Evolutionary conservation across 2,113 vertebrate genomes (phyloP), one percentile per base, ranked within the genome.

Genomic region (Oreochromis tanganicae): DNA sequence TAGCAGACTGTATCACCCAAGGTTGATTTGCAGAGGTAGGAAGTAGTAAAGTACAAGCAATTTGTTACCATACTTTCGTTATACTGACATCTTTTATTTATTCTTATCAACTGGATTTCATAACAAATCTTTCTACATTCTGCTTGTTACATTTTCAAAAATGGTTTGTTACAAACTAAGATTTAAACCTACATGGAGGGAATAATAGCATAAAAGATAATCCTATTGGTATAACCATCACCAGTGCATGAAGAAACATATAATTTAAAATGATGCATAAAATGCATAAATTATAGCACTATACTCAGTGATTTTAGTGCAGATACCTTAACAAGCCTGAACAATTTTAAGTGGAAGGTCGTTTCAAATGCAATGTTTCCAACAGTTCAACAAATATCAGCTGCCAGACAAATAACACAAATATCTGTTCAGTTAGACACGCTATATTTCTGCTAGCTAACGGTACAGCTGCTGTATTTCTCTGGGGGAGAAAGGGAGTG

Each of bases 1-100:
- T 85, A 92, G 85, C 84, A 90, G 50, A 93, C 82, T 87, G 87
- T 21, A n/a, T 93, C 87, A 95, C 93, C 94, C 82, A 92, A 91
- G 93, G 94, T 11, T 3, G 57, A 92, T 92, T 88, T 87, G 91
- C 88, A 94, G 24, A 48, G 68, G 14, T 29, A 46, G 41, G 68
- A 48, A 75, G 41, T 48, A 73, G 1, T 4, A 12, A 73, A 73
- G 41, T 73, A 48, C 5, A 73, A 73, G 9, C 4, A 48, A 46
- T 48, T 75, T 75, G 41, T 75, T 29, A 29, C 21, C 21, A 27
- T 48, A 29, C 41, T 29, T 46, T 73, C 0, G 29, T 48, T 75
- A 48, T 48, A 10, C 21, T 27, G 38, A 9, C 24, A 73, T 14
- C 5, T 46, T 73, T 27, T 73, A 27, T 73, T 73, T 73, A 73